Base-by-base conservation (phyloP, 2,797 vertebrate genomes). In the Adrianichthys oophorus region DNA sequence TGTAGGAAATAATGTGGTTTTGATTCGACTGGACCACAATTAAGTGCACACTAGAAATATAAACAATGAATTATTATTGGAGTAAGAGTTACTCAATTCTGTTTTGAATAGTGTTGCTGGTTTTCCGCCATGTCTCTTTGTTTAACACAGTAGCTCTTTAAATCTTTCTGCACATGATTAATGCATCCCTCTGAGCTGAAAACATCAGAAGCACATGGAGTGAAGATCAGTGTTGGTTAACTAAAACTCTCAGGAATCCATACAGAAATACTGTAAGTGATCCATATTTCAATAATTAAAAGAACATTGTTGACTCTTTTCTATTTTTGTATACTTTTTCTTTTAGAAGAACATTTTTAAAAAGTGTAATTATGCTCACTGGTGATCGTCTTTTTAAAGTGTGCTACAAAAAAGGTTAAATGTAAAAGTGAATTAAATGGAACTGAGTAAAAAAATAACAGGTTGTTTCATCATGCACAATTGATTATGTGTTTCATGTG, bases 91-190 rank as follows among this genome's bases (percentile, higher is more conserved):
- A 57, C 74, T 68, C 51, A 76, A 77, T 42, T 2, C 3, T 8
- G 17, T 2, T 65, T 72, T 37, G 70, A 57, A 53, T 57, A 52
- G 26, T 63, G 48, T 1, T 15, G 26, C 26, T 55, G 64, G 21
- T 51, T 67, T 78, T 19, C 48, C 41, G 32, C 15, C 8, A 7
- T 32, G 52, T 65, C 47, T 54, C n/a, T 21, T 59, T 51, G 44
- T 63, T 68, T 37, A 52, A 65, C 60, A 83, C 72, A 79, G 57
- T 57, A 41, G 48, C 43, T 77, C 19, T 23, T 78, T 71, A 57
- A 76, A 70, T 62, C 40, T 4, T 73, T 59, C 40, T 8, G 29
- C 10, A 7, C 1, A 24, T 68, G 70, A 80, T 41, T 63, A 21
- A 80, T 68, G 48, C 1, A 23, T 48, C 42, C 24, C 60, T 49